A percentile compares a stretch with the other conserved stretches of the same genome.
Conservation (phyloP, 2,888 invertebrate genomes). For the Drosophila neonasuta region DNA sequence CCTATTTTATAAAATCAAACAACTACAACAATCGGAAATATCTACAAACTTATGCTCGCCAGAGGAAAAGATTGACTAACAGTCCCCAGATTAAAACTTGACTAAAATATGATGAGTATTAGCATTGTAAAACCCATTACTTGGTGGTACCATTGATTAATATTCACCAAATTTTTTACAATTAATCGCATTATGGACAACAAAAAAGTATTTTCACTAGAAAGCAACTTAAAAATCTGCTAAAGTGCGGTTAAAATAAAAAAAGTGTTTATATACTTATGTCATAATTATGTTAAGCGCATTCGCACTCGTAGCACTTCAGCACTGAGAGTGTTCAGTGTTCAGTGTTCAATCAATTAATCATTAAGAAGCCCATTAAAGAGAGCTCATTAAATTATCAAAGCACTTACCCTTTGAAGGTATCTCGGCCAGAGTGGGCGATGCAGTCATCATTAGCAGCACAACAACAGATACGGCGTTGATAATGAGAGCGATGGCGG, state of each 20-base stretch:
- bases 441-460: conserved; percentile 71
- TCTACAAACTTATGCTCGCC: too few species aligned
- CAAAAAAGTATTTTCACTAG: background rate
- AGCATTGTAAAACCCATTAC: too few species aligned
- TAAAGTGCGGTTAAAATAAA: conserved; percentile 5
- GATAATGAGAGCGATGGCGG: conserved; percentile 56
- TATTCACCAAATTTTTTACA: too few species aligned
- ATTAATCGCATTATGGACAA: background rate
- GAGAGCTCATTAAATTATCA: conserved; percentile 70
- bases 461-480: conserved; percentile 43
- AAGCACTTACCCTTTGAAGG: conserved; percentile 80
- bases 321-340: background rate
- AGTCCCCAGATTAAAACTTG: too few species aligned
- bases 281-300: conserved; percentile 34
- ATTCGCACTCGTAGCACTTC: conserved; percentile 30
- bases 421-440: conserved; percentile 77
- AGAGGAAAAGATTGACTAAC: too few species aligned
- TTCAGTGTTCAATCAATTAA: conserved; percentile 40
- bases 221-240: conserved; percentile 7
- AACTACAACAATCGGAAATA: too few species aligned
- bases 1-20: too few species aligned
- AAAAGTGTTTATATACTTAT: conserved; percentile 5
- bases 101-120: too few species aligned
- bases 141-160: too few species aligned
- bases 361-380: conserved; percentile 55